Conservation (phyloP, 2,797 vertebrate genomes). For the Myotis pilosus region DNA sequence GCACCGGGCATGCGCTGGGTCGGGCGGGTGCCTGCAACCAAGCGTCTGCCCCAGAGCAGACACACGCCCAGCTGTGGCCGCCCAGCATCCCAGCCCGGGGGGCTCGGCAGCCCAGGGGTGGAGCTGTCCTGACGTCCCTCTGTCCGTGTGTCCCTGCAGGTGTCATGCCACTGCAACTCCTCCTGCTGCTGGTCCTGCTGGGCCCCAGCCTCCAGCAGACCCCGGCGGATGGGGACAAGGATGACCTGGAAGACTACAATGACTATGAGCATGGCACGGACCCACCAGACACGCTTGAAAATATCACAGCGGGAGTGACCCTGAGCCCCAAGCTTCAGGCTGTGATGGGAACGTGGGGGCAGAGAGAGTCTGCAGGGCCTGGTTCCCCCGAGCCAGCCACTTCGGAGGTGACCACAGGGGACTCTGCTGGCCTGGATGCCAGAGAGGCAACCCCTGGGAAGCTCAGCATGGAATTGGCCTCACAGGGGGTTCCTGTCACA, state of each 20-base stretch:
- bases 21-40: rapidly evolving
- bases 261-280: rapidly evolving
- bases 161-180: conserved; percentile 35
- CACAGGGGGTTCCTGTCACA: neutral
- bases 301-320: rapidly evolving
- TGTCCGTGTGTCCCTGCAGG: conserved; percentile 39
- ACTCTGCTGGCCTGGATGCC: neutral
- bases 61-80: neutral
- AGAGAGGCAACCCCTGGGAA: neutral
- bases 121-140: neutral
- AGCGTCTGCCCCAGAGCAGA: neutral
- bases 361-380: neutral
- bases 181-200: conserved; percentile 50
- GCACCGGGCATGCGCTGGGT: neutral
- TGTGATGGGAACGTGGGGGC: rapidly evolving
- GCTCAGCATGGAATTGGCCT: neutral
- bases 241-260: rapidly evolving
- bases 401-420: rapidly evolving
- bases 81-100: rapidly evolving
- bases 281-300: neutral
- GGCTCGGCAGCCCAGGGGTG: neutral
- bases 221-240: rapidly evolving
- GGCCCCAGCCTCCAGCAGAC: neutral
- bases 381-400: neutral
- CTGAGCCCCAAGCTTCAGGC: rapidly evolving